Evolutionary conservation across 2,113 vertebrate species (phyloP), one percentile per base, ranked within the genome.

Genomic region (Glaucidium brasilianum): DNA sequence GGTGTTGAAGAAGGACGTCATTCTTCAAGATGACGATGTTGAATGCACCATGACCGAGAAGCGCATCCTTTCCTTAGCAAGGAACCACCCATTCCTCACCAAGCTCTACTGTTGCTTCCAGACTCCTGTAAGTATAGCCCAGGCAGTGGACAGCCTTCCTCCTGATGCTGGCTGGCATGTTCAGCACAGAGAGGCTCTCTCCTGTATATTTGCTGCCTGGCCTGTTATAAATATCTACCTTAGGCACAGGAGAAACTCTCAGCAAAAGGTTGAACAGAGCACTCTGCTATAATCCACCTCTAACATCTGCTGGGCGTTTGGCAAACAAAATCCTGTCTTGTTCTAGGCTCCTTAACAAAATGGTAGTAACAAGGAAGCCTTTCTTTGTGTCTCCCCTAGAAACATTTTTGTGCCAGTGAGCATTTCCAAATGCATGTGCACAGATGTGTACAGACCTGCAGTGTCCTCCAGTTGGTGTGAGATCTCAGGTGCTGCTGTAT

Each of bases 41-140:
- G 99, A 99, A 41, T 99, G 99, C 85, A 99, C 99, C 22, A 99
- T 99, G 99, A 99, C 99, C 0, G 99, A 99, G 96, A 99, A 99
- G 74, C 98, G 99, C 87, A 99, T 99, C 91, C 98, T 99, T 71
- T 98, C 99, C 1, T 92, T 99, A 68, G 99, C 99, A 16, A 95
- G 98, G 91, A 98, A 97, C 60, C 99, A 99, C 95, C 99, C 99
- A 15, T 99, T 99, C 98, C 99, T 99, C 97, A 99, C 99, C 45
- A 99, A 99, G 97, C 86, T 99, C n/a, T 99, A 98, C 98, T 99
- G 99, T 96, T 99, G 99, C 96, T 99, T 99, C 95, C 99, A 99
- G 97, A 99, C 99, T 9, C 94, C 98, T 72, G 99, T 99, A 77
- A 99, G 99, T 97, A 58, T 4, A 90, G 27, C 73, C 41, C 7